Evolutionary conservation across 2,797 vertebrate genomes (phyloP).

Genomic region (Oophaga sylvatica): DNA sequence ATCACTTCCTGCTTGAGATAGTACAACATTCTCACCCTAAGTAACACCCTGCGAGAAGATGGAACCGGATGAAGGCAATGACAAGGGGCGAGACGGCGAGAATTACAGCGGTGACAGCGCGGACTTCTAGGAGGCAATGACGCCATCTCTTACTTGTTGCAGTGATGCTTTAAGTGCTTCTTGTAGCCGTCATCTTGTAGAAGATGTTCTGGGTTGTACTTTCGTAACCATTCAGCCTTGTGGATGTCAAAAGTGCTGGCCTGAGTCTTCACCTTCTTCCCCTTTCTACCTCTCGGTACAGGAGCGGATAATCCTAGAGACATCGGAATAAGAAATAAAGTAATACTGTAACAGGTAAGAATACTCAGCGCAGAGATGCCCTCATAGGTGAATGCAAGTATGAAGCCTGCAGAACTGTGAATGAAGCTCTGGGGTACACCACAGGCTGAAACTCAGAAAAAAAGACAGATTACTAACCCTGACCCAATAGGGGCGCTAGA

Average conservation of each 20-base stretch:
- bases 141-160: constrained; percentile 90
- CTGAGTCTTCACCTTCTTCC: constrained; percentile 97
- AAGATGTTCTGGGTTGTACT: constrained; percentile 97
- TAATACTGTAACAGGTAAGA: neutral
- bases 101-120: neutral
- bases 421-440: neutral
- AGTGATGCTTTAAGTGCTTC: constrained; percentile 98
- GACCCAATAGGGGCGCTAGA: too few species aligned
- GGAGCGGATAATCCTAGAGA: constrained; percentile 89
- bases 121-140: too few species aligned
- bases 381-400: neutral
- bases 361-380: neutral
- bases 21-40: constrained; percentile 99
- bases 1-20: constrained; percentile 99
- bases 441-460: neutral
- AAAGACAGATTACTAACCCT: too few species aligned
- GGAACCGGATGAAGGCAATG: too few species aligned
- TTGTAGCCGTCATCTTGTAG: constrained; percentile 98
- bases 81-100: neutral
- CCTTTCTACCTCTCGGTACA: constrained; percentile 95
- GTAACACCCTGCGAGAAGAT: constrained; percentile 82
- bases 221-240: constrained; percentile 97
- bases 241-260: constrained; percentile 98
- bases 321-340: neutral
- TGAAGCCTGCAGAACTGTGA: neutral